Evolutionary conservation across 2,113 vertebrate species (phyloP).

Genomic region (Leptobrachium ailaonicum): DNA sequence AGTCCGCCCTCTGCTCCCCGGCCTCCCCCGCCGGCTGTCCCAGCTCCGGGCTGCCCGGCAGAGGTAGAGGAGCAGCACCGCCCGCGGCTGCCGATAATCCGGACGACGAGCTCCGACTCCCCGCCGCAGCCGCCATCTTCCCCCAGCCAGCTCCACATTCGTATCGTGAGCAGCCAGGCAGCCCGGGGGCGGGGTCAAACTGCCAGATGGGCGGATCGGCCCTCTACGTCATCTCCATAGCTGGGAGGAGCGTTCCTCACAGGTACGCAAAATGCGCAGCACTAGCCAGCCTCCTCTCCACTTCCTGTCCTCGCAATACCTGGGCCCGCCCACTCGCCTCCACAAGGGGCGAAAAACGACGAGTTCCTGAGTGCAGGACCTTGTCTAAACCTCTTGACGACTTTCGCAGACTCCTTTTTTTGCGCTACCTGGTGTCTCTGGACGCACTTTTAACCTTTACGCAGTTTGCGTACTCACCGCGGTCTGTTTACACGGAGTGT

Average conservation of each 20-base stretch:
- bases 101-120: slow-evolving; percentile 72
- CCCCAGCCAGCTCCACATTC: slow-evolving; percentile 75
- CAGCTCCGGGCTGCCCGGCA: slow-evolving; percentile 46
- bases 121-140: slow-evolving; percentile 87
- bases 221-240: slow-evolving; percentile 6
- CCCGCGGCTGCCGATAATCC: slow-evolving; percentile 61
- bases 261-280: slow-evolving; percentile 40
- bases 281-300: background rate
- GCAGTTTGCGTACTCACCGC: background rate
- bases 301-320: too few relatives aligned
- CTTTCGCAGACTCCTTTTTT: too few relatives aligned
- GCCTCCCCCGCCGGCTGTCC: slow-evolving; percentile 51
- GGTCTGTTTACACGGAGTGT: slow-evolving; percentile 2
- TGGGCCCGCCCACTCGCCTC: too few relatives aligned
- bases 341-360: too few relatives aligned
- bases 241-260: background rate
- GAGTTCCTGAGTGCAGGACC: too few relatives aligned
- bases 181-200: slow-evolving; percentile 59
- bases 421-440: too few relatives aligned
- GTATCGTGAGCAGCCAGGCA: slow-evolving; percentile 53
- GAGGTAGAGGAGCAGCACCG: slow-evolving; percentile 49
- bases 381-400: too few relatives aligned
- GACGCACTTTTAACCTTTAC: background rate
- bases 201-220: slow-evolving; percentile 35
- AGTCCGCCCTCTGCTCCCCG: slow-evolving; percentile 63